Base-by-base conservation (phyloP, 2,797 vertebrate species). In the Graptemys geographica region DNA sequence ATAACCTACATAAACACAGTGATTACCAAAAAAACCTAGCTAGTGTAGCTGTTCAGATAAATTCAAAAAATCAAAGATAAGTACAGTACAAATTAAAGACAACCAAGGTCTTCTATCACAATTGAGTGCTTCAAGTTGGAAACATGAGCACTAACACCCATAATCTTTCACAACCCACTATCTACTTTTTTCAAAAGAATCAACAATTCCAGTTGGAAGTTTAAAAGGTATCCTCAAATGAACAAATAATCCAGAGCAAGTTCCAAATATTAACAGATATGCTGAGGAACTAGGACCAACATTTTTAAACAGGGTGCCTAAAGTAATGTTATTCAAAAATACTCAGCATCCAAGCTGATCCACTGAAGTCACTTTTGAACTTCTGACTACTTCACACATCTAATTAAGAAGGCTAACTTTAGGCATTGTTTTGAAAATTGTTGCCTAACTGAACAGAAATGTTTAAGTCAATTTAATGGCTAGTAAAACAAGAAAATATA, bases 121-220 rank as follows among this genome's bases (percentile, higher is more conserved):
- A 62, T 53, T 47, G 44, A 90, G 85, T 82, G 78, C 31, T 89
- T 95, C 47, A 51, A n/a, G 44, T 62, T 79, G 83, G 86, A 95
- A 94, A 93, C 2, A 5, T n/a, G 83, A 74, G 19, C 90, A 86
- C 79, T 49, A 27, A 23, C 51, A 87, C 69, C 69, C 59, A 69
- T 1, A 37, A 25, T 78, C 85, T 88, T 56, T 65, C 51, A 18
- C n/a, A 93, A 92, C 76, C 86, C 74, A 86, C 8, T 59, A 90
- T 15, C 27, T 94, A 92, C 52, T 59, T 0, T 78, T 31, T 8
- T 8, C 19, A 78, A 74, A 65, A 74, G 41, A 74, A 74, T 44
- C 37, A 59, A 78, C 47, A 28, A 28, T 53, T 53, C n/a, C 53
- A 78, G 52, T 11, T 51, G 41, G 56, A 65, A 25, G 7, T 55